These are phyloP conservation scores for Rhopalosiphum maidis DNA, from an alignment of 1,140 invertebrate species.

Conservation along the genomic window DNA sequence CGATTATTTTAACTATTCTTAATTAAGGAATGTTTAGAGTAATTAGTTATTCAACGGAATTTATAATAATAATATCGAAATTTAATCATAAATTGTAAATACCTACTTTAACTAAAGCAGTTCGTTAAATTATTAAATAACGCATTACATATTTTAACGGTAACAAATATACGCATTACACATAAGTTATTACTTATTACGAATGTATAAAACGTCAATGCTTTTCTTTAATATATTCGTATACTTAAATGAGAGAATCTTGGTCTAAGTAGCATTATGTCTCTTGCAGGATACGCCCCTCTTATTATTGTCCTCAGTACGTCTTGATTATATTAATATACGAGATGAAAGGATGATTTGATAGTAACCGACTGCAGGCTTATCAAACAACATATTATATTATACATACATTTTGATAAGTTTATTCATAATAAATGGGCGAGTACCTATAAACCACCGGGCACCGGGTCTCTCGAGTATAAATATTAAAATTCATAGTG, in stretches of 20 bases:
- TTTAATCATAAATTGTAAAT: neutral
- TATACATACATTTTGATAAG: too few relatives aligned
- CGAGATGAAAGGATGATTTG: neutral
- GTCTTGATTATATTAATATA: neutral
- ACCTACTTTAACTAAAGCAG: neutral
- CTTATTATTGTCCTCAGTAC: neutral
- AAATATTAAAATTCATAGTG: neutral
- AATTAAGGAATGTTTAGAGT: too few relatives aligned
- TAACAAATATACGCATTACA: neutral
- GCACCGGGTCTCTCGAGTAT: neutral
- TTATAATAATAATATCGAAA: too few relatives aligned
- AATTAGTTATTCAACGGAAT: too few relatives aligned
- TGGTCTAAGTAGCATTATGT: neutral
- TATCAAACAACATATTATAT: neutral
- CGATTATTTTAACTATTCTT: too few relatives aligned
- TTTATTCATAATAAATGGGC: too few relatives aligned
- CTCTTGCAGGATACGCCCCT: neutral
- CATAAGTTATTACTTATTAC: too few relatives aligned
- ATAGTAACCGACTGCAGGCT: neutral
- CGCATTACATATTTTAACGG: neutral
- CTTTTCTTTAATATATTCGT: neutral
- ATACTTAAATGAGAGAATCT: neutral
- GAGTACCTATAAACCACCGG: neutral
- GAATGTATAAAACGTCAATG: neutral
- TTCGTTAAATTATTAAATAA: neutral